phyloP scores from a whole-genome alignment of 64 coral and sea anemone species.

The Catalaphyllia jardinei region DNA sequence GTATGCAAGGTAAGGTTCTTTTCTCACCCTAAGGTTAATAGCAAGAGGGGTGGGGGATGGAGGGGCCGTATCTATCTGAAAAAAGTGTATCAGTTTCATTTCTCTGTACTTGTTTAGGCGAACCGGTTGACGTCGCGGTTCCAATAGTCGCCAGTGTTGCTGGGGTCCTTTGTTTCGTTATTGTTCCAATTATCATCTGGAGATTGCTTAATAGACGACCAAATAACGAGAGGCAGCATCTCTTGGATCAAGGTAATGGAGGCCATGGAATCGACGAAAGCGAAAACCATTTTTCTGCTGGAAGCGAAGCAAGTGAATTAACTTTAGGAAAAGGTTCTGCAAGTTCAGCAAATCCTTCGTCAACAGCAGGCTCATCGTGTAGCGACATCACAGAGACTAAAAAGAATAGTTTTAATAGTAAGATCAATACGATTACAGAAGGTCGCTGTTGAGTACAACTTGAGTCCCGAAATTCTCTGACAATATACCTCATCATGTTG shows the following conservation, averaged over 20 bases:
- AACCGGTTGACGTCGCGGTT: not conserved
- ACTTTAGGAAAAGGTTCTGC: not conserved
- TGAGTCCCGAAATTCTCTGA: too few relatives aligned
- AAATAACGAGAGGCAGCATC: not conserved
- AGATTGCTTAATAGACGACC: not conserved
- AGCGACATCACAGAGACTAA: not conserved
- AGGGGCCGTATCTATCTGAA: too few relatives aligned
- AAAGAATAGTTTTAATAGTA: not conserved
- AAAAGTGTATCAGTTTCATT: too few relatives aligned
- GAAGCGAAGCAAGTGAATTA: not conserved
- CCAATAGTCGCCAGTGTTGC: not conserved
- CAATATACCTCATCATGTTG: too few relatives aligned
- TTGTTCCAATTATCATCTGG: not conserved
- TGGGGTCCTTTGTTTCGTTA: not conserved
- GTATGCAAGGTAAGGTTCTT: too few relatives aligned
- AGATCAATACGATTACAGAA: not conserved
- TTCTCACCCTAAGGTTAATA: too few relatives aligned
- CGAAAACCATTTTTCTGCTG: conserved; percentile 15
- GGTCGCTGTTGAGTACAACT: not conserved
- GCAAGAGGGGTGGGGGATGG: too few relatives aligned
- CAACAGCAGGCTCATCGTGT: not conserved
- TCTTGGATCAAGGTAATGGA: not conserved
- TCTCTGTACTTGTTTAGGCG: too few relatives aligned
- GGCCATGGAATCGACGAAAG: not conserved
- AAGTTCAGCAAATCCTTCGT: not conserved